Base-by-base conservation (phyloP, 2,888 invertebrate genomes). In the Netelia virgata region DNA sequence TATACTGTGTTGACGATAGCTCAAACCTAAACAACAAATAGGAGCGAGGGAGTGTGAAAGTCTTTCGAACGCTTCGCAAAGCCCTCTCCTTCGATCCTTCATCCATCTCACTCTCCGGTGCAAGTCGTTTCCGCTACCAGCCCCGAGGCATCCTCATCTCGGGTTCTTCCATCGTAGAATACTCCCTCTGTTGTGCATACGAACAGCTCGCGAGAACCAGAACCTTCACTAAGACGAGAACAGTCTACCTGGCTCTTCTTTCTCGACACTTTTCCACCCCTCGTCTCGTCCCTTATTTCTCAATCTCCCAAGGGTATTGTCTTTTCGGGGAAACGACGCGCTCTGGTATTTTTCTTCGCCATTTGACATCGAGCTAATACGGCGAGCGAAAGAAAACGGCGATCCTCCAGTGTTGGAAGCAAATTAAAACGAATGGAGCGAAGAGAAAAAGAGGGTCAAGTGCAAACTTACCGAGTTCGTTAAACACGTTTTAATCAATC, bases 1-100 rank as follows among this genome's bases (percentile, higher is more conserved):
- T 23, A 28, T 61, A 43, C 53, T 20, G 23, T 18, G 81, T 76
- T 61, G 74, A 59, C 57, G 78, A 82, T 66, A 50, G 53, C 57
- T 66, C 69, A 73, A 86, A 75, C 81, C 66, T 78, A 77, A 74
- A 73, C 77, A 73, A 61, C 77, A 68, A 79, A 73, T 64, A 69
- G 63, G 28, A 68, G 61, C 59, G 55, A 72, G 28, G 69, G 36
- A n/a, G 43, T n/a, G 36, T 41, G 61, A 81, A 69, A 76, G 50
- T 59, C 53, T 61, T 28, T 18, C 18, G 20, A 16, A 55, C 41
- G 64, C 11, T 50, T 50, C 50, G 41, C 72, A 59, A 59, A 63
- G 53, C 63, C 50, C 23, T 36, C n/a, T 64, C 47, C 64, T 70
- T 68, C 20, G 28, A 64, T 59, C 64, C 75, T 47, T 59, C 59